Base-by-base conservation (phyloP, 2,888 invertebrate genomes). In the Heliconius erato region DNA sequence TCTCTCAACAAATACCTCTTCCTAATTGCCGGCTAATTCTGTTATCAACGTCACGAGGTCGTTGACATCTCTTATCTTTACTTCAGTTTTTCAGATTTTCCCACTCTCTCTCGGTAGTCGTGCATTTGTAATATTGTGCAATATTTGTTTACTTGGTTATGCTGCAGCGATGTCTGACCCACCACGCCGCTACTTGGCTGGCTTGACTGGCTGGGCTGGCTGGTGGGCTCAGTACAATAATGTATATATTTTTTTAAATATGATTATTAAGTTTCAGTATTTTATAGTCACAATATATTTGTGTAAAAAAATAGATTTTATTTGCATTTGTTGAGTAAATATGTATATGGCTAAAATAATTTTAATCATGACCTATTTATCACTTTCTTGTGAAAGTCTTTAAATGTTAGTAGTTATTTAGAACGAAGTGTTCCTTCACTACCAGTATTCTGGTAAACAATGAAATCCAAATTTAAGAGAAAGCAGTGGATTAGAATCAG, bases 1-100 rank as follows among this genome's bases (percentile, higher is more conserved):
- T 59, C 23, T 89, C 87, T 88, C 90, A 89, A 84, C 85, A 90
- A 91, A 91, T 91, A 92, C 85, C 87, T 89, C 90, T 87, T 85
- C 86, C 88, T 89, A 88, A 89, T 88, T 89, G 88, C 87, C 85
- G 84, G 85, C 85, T 87, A 87, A 87, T 87, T 88, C 85, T 83
- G 86, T 88, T 86, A 86, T 87, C 80, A 84, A 87, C 90, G 89
- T 90, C 89, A 89, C 87, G 83, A 84, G 90, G 88, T 90, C 90
- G 82, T 84, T 85, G 91, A 87, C 89, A 87, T 84, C 84, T 77
- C 80, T 86, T 86, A 85, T 87, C 86, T 63, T 63, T 85, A 65
- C 5, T 16, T 32, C 28, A 67, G 83, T 80, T 87, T 87, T 87
- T 85, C 84, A 82, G 71, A 78, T 79, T 84, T 86, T 85, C 68